Percentiles rank a stretch among this genome's conserved stretches.
Evolutionary conservation across 2,888 invertebrate species (phyloP).

Genomic region (Trichacis sp.): DNA sequence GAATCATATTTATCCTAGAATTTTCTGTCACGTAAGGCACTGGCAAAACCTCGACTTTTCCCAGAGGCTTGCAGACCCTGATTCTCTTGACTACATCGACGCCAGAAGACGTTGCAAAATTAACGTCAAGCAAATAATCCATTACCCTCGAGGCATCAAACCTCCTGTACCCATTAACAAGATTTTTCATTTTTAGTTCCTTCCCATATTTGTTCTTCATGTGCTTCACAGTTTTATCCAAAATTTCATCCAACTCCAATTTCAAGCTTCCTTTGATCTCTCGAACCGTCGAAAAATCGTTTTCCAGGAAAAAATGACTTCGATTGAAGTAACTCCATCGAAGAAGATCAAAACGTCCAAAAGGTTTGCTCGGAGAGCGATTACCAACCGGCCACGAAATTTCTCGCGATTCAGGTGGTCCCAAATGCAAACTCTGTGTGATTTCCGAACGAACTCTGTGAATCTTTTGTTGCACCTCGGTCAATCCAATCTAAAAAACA

Average conservation of each 20-base stretch:
- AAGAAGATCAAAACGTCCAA: slow-evolving; percentile 84
- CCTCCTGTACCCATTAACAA: slow-evolving; percentile 80
- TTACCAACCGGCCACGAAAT: slow-evolving; percentile 82
- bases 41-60: slow-evolving; percentile 88
- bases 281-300: slow-evolving; percentile 81
- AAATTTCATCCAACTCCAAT: slow-evolving; percentile 76
- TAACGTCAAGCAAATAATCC: slow-evolving; percentile 85
- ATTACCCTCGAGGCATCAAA: slow-evolving; percentile 88
- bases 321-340: slow-evolving; percentile 89
- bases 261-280: slow-evolving; percentile 76
- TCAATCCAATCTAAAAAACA: slow-evolving; percentile 65
- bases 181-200: slow-evolving; percentile 71
- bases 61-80: slow-evolving; percentile 86
- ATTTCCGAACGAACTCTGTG: slow-evolving; percentile 69
- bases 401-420: slow-evolving; percentile 64
- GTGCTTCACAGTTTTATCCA: slow-evolving; percentile 71
- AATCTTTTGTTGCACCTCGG: slow-evolving; percentile 66
- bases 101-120: slow-evolving; percentile 71
- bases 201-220: slow-evolving; percentile 70
- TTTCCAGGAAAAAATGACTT: slow-evolving; percentile 84
- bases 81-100: slow-evolving; percentile 75
- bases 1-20: slow-evolving; percentile 81
- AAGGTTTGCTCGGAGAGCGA: slow-evolving; percentile 76
- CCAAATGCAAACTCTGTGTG: slow-evolving; percentile 65
- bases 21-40: slow-evolving; percentile 97